Evolutionary conservation across 2,113 vertebrate genomes (phyloP).

Genomic region (Chunga burmeisteri): DNA sequence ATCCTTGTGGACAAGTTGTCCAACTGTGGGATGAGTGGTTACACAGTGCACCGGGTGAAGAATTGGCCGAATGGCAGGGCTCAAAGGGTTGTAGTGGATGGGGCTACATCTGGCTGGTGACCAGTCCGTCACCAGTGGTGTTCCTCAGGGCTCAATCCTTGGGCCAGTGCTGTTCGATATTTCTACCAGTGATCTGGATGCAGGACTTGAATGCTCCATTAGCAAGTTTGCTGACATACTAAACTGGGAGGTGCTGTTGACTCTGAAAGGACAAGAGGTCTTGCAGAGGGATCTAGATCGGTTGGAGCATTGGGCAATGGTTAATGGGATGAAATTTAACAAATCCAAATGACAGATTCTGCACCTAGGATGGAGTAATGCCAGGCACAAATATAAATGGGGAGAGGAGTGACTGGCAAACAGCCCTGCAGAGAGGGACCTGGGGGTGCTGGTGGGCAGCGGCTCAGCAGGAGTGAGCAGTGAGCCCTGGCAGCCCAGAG

Average conservation of each 20-base stretch:
- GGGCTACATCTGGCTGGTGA: background rate
- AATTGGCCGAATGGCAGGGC: no score
- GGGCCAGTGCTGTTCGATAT: background rate
- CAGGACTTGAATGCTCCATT: background rate
- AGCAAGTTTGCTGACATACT: background rate
- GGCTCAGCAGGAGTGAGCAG: background rate
- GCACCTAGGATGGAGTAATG: background rate
- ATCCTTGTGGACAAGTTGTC: no score
- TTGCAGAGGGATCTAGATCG: background rate
- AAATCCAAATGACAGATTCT: background rate
- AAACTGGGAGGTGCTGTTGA: background rate
- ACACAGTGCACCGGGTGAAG: no score
- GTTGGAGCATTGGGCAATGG: background rate
- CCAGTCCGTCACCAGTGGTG: accelerated
- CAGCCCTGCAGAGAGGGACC: background rate
- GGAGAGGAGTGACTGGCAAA: background rate
- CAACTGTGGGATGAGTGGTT: no score
- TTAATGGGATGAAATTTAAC: background rate
- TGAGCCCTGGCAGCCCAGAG: background rate
- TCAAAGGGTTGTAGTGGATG: no score
- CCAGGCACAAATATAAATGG: background rate
- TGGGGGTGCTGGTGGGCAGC: background rate
- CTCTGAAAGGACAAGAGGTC: background rate
- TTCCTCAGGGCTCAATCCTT: background rate
- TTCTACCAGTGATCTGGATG: background rate